A percentile compares a stretch with the other conserved stretches of the same genome.
Evolutionary conservation across 2,113 vertebrate genomes (phyloP).

Genomic region (Anthoscopus minutus): DNA sequence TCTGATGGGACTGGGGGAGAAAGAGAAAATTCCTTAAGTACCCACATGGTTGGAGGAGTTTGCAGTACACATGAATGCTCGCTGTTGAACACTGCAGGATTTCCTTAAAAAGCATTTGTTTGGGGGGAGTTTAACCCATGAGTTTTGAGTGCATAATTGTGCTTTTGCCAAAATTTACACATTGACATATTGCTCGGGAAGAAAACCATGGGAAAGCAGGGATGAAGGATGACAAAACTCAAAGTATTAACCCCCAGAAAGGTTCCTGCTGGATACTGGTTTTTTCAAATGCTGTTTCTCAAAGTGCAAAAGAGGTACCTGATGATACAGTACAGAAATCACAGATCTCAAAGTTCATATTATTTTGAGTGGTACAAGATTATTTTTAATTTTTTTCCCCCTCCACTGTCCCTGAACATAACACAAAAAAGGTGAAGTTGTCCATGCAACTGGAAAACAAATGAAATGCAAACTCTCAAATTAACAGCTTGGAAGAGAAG

Average conservation of each 20-base stretch:
- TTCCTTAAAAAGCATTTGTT: neutral
- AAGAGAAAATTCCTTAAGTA: neutral
- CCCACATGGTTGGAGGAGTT: fast-evolving
- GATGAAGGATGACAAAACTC: neutral
- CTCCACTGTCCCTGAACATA: neutral
- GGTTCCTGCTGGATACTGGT: neutral
- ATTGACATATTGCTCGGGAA: neutral
- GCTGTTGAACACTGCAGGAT: neutral
- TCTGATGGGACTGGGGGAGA: fast-evolving
- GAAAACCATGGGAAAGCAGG: neutral
- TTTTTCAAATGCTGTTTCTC: neutral
- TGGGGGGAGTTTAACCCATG: neutral
- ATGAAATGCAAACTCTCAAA: neutral
- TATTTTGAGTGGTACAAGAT: neutral
- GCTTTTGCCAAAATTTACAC: neutral
- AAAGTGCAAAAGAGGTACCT: neutral
- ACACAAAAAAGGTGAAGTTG: neutral
- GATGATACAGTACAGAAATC: neutral
- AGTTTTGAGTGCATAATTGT: neutral
- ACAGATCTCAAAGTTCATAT: neutral
- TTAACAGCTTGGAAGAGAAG: neutral
- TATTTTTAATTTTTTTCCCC: neutral
- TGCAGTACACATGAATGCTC: neutral
- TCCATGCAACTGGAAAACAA: neutral
- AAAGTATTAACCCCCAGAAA: neutral